Evolutionary conservation across 2,113 vertebrate species (phyloP), one percentile per base, ranked within the genome.

Genomic region (Esox niger): DNA sequence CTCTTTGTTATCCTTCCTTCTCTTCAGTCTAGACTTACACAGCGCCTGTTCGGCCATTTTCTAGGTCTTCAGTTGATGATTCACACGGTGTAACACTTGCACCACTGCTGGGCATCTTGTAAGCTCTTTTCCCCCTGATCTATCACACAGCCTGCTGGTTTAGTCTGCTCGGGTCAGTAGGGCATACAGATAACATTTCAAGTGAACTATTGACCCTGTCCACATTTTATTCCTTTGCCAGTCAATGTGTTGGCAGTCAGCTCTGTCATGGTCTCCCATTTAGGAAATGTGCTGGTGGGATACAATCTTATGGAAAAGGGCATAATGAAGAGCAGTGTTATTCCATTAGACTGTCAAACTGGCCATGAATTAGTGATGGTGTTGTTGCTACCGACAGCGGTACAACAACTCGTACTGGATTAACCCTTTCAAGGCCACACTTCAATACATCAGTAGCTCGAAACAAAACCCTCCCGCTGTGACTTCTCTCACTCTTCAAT

Each of bases 361-460:
- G 21, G 70, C 69, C 55, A 88, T 90, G 79, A 89, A 91, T 89
- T 86, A 84, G 80, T 88, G 67, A 88, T 87, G 61, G 58, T 78
- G 78, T 80, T 87, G 33, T 79, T 82, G 76, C 73, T 68, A 57
- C 78, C 69, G 73, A 74, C 72, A 70, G 66, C 6, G 47, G 57
- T 46, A 60, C 72, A 57, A 70, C 73, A 77, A 71, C 29, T 54
- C 46, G 67, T 29, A 66, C 62, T 71, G 35, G 62, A 15, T 79
- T 71, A 81, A 86, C 69, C 66, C 69, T 9, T 80, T 62, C 66
- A 68, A 55, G 57, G 47, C 56, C 65, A 74, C 68, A 32, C 33
- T 69, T 57, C 61, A 56, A 63, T 62, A 66, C 61, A 70, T 49
- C 52, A 33, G 64, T 68, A 52, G 63, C 64, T 68, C 57, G 33